A percentile compares a stretch with the other conserved stretches of the same genome.
Conservation (phyloP, 2,113 vertebrate species). For the Sakesphorus luctuosus region DNA sequence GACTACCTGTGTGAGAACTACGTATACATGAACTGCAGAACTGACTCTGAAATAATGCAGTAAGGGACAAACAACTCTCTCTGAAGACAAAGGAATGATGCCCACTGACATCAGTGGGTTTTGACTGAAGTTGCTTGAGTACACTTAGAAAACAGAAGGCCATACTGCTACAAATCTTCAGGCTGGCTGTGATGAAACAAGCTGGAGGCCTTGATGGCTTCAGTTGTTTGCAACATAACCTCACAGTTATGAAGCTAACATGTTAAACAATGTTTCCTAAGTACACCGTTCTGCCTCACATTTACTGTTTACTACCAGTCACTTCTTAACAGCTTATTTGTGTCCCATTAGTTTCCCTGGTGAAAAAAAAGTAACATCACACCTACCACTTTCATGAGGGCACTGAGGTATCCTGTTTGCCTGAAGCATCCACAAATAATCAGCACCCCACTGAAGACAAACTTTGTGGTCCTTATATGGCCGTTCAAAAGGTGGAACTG, state of each 20-base stretch:
- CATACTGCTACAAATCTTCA: neutral
- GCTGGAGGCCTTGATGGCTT: neutral
- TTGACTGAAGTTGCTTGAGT: neutral
- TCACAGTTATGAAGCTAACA: neutral
- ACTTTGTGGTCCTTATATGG: conserved; percentile 79
- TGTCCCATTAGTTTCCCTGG: neutral
- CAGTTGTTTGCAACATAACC: neutral
- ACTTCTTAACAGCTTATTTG: neutral
- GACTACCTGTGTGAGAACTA: neutral
- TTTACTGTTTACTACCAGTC: neutral
- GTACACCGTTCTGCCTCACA: neutral
- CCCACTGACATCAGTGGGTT: neutral
- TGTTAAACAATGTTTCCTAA: neutral
- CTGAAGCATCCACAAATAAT: conserved; percentile 81
- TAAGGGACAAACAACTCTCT: neutral
- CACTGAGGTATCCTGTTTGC: conserved; percentile 80
- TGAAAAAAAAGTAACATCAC: neutral
- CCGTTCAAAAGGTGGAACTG: conserved; percentile 76
- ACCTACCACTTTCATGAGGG: conserved; percentile 85
- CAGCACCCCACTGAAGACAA: conserved; percentile 85
- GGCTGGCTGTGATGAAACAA: neutral
- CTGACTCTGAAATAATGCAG: neutral
- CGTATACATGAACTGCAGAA: neutral
- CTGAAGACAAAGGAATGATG: neutral
- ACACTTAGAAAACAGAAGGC: neutral